Percentiles rank a stretch among this genome's conserved stretches.
Evolutionary conservation across 2,797 vertebrate genomes (phyloP).

Genomic region (Enteromius afrohamiltoni): DNA sequence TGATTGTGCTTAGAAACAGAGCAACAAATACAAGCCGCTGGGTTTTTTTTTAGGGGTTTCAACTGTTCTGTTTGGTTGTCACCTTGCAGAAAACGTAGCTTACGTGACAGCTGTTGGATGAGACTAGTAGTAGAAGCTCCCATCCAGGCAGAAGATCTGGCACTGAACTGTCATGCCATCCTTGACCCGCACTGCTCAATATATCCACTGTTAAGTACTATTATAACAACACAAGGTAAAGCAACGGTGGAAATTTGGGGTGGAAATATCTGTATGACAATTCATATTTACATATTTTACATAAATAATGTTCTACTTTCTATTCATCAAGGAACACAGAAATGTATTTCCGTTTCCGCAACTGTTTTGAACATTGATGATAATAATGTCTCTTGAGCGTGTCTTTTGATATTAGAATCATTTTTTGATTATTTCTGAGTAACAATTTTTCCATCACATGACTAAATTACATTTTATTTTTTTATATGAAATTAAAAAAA

Average conservation of each 20-base stretch:
- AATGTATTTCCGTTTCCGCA: neutral
- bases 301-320: neutral
- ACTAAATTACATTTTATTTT: neutral
- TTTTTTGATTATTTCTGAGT: neutral
- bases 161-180: neutral
- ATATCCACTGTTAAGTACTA: neutral
- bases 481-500: neutral
- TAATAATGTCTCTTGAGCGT: neutral
- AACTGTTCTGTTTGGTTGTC: slow-evolving; percentile 1
- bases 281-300: neutral
- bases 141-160: neutral
- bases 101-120: neutral
- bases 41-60: slow-evolving; percentile 6
- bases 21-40: neutral
- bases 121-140: neutral
- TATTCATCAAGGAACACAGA: neutral
- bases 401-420: neutral
- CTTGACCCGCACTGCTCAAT: slow-evolving; percentile 3
- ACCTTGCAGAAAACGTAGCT: neutral
- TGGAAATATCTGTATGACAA: neutral
- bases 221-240: neutral
- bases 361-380: too few species aligned
- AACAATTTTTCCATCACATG: neutral
- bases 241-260: neutral
- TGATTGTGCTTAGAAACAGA: neutral